Conservation (phyloP, 2,113 vertebrate genomes). For the Pseudois nayaur region DNA sequence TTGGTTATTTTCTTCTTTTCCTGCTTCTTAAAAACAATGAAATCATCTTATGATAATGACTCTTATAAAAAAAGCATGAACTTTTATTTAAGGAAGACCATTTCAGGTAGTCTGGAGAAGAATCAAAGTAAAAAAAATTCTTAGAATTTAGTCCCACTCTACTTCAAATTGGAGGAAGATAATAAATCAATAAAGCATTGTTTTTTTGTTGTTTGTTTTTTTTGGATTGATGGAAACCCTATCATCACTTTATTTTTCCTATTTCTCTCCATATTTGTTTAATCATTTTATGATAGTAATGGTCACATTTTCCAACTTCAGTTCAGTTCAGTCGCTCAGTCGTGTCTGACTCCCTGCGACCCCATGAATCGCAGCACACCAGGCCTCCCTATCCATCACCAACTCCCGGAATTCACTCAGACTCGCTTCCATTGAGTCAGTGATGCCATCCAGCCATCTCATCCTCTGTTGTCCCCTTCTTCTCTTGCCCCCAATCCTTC, state of each 20-base stretch:
- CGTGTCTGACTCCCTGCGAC: too few species aligned
- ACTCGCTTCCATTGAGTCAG: too few species aligned
- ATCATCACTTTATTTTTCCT: background rate
- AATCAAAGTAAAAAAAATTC: background rate
- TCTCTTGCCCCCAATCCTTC: too few species aligned
- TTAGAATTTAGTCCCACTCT: background rate
- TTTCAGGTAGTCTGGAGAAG: background rate
- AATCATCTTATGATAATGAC: slow-evolving; percentile 10
- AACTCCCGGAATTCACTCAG: too few species aligned
- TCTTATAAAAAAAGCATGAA: background rate
- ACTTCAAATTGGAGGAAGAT: background rate
- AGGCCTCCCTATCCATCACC: too few species aligned
- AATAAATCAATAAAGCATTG: background rate
- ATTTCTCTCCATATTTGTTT: background rate
- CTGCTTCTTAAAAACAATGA: slow-evolving; percentile 28
- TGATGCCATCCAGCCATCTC: too few species aligned
- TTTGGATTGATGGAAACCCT: background rate
- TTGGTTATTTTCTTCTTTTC: slow-evolving; percentile 28
- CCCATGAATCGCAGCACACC: too few species aligned
- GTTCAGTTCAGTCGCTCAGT: too few species aligned
- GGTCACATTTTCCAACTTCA: background rate
- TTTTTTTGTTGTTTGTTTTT: background rate
- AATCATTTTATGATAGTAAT: background rate
- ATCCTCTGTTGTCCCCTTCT: too few species aligned
- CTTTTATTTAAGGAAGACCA: background rate